Evolutionary conservation across 2,888 invertebrate genomes (phyloP).

Genomic region (Melieria picta): DNA sequence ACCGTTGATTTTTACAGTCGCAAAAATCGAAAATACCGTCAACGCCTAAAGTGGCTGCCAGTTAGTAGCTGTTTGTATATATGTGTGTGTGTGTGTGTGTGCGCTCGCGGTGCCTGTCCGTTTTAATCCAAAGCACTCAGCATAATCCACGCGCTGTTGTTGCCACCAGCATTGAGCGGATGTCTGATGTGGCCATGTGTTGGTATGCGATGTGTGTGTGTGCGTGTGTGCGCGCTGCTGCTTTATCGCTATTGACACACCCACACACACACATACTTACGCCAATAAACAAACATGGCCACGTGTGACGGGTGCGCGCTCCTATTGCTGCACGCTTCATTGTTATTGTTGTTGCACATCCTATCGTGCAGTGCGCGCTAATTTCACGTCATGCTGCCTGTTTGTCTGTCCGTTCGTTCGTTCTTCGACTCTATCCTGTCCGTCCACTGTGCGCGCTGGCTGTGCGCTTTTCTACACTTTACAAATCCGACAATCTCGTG

Average conservation of each 20-base stretch:
- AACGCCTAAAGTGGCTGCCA: too few relatives aligned
- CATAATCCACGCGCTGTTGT: slow-evolving; percentile 35
- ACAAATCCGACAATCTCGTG: slow-evolving; percentile 10
- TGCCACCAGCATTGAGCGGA: neutral
- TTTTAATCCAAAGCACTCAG: slow-evolving; percentile 39
- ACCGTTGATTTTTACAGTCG: too few relatives aligned
- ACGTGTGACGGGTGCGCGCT: neutral
- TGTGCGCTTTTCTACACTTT: neutral
- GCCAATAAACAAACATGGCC: slow-evolving; percentile 13
- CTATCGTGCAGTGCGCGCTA: slow-evolving; percentile 21
- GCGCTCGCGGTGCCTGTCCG: neutral
- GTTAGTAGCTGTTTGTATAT: neutral
- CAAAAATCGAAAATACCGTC: too few relatives aligned
- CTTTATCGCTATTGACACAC: neutral
- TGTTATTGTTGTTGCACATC: slow-evolving; percentile 26
- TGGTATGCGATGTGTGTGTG: neutral
- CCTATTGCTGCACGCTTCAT: slow-evolving; percentile 12
- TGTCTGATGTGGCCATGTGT: neutral
- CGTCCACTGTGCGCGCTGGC: neutral
- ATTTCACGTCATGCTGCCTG: slow-evolving; percentile 15
- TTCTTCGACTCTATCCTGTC: neutral
- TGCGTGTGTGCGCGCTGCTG: neutral
- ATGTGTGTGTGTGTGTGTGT: neutral
- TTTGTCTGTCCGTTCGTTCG: too few relatives aligned
- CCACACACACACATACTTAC: slow-evolving; percentile 15